Base-by-base conservation (phyloP, 1,140 invertebrate genomes). In the Diprion similis region DNA sequence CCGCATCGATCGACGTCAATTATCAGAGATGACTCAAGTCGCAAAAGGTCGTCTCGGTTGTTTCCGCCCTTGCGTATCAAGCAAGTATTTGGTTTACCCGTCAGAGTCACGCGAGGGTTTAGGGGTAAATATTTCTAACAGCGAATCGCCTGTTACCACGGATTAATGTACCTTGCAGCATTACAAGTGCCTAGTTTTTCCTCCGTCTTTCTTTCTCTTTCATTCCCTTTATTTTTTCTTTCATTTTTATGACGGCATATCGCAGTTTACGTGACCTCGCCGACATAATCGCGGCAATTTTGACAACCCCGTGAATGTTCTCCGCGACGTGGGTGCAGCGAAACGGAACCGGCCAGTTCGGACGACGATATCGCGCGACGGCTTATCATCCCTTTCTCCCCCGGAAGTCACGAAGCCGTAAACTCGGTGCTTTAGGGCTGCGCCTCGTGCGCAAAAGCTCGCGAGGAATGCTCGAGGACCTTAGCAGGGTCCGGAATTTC, bases 301-400 rank as follows among this genome's bases (percentile, higher is more conserved):
- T 37, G 24, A 37, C 24, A 6, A 2, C 24, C 24, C 24, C 24
- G 24, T 37, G 24, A 37, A 37, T 37, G 24, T 37, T 13, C 51
- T 59, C 51, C 11, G 51, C 24, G 24, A 6, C 6, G 24, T 4
- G 6, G 24, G 51, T 59, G 51, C 11, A 8, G 51, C n/a, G n/a
- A 59, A 59, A 59, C 51, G 51, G 51, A 59, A 59, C 11, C n/a
- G 51, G 51, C n/a, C 51, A 59, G 11, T 59, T n/a, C 51, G 51
- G 51, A 59, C 51, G n/a, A 59, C 24, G 24, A 37, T 37, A 37
- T 37, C 24, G 24, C 24, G n/a, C 11, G 51, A 11, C 51, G 51
- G 11, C 51, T 59, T 13, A 13, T 59, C 11, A 7, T n/a, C 11
- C n/a, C n/a, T n/a, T n/a, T n/a, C n/a, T n/a, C 48, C n/a, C 51